A percentile compares a stretch with the other conserved stretches of the same genome.
Conservation (phyloP, 2,888 invertebrate genomes). For the Galeopsomyia nigrocyanea region DNA sequence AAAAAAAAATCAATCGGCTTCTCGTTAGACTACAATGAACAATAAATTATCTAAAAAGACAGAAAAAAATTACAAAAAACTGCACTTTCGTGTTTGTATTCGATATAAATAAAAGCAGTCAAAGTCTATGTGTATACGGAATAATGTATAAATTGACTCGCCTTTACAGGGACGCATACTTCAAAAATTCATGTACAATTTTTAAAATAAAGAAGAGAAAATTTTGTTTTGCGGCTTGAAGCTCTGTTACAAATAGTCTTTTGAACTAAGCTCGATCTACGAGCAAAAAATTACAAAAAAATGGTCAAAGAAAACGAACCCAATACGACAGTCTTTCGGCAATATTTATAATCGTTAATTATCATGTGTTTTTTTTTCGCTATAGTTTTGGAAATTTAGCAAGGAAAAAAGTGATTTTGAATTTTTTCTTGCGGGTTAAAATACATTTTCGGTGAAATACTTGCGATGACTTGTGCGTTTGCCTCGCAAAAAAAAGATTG, state of each 20-base stretch:
- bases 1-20: constrained; percentile 42
- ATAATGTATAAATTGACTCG: constrained; percentile 38
- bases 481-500: constrained; percentile 45
- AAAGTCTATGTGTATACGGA: constrained; percentile 42
- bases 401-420: constrained; percentile 15
- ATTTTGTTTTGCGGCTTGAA: constrained; percentile 11
- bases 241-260: constrained; percentile 17
- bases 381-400: background rate
- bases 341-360: constrained; percentile 18
- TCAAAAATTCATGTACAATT: constrained; percentile 24
- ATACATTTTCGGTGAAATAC: constrained; percentile 48
- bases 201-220: constrained; percentile 30
- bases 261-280: constrained; percentile 50
- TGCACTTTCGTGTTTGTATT: constrained; percentile 39
- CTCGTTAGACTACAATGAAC: constrained; percentile 39
- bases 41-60: constrained; percentile 44
- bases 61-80: constrained; percentile 37
- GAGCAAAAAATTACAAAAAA: constrained; percentile 46
- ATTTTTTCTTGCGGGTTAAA: constrained; percentile 46
- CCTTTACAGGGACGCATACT: constrained; percentile 21
- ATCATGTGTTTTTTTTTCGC: constrained; percentile 26
- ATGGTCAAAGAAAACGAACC: constrained; percentile 27
- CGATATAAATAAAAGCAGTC: constrained; percentile 44
- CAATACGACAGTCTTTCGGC: constrained; percentile 30
- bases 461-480: constrained; percentile 49